Evolutionary conservation across 2,888 invertebrate species (phyloP), one percentile per base, ranked within the genome.

Genomic region (Zonitis immaculata): DNA sequence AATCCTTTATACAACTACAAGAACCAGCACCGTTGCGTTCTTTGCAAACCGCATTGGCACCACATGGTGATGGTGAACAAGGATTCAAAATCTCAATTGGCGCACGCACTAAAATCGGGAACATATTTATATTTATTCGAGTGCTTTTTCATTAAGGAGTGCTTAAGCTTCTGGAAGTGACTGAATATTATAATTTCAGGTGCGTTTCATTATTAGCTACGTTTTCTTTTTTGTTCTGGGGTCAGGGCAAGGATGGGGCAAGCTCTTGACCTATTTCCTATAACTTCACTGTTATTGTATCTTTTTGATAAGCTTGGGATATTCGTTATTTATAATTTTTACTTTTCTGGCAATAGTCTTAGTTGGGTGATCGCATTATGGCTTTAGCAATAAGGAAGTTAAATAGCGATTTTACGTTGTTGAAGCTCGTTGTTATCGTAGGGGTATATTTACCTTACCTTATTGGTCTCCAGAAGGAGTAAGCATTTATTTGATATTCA

Each of bases 1-100:
- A n/a, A n/a, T n/a, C n/a, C n/a, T 82, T 77, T 50, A 83, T 73
- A 67, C 86, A 86, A 56, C 79, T 77, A 66, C 86, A 87, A 49
- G 83, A 80, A 25, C 85, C 85, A 54, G 83, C 83, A 52, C 81
- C 80, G 62, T 83, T 82, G 53, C 82, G 78, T 67, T 81, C 82
- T 64, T 82, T 80, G 63, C 87, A 87, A 44, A n/a, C n/a, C n/a
- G n/a, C n/a, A n/a, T n/a, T n/a, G n/a, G n/a, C n/a, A n/a, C n/a
- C n/a, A n/a, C n/a, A n/a, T n/a, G n/a, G n/a, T n/a, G n/a, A n/a
- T n/a, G n/a, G n/a, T n/a, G n/a, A n/a, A n/a, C n/a, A n/a, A n/a
- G n/a, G n/a, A n/a, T n/a, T n/a, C n/a, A n/a, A n/a, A n/a, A n/a
- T n/a, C n/a, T n/a, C n/a, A n/a, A n/a, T n/a, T n/a, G n/a, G n/a